Evolutionary conservation across 1,140 invertebrate genomes (phyloP).

Genomic region (Triops longicaudatus): DNA sequence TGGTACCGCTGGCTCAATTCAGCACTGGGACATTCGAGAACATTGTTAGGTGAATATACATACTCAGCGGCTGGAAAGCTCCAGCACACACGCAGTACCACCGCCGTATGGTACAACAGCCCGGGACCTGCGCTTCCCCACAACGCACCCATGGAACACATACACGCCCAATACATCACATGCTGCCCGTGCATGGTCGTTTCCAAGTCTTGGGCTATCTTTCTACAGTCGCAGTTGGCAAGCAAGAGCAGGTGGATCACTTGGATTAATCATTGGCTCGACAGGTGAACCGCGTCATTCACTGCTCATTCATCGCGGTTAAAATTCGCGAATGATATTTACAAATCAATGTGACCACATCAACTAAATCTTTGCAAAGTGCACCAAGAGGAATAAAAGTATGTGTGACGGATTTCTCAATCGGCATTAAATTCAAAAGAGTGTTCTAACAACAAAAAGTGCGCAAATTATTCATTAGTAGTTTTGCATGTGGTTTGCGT

Average conservation of each 20-base stretch:
- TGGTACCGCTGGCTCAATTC: slow-evolving; percentile 1
- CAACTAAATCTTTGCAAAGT: too few relatives aligned
- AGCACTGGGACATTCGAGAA: background rate
- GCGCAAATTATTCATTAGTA: too few relatives aligned
- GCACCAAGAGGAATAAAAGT: too few relatives aligned
- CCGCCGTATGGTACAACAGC: background rate
- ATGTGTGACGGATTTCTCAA: too few relatives aligned
- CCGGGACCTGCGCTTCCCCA: background rate
- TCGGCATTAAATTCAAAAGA: too few relatives aligned
- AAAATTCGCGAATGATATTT: too few relatives aligned
- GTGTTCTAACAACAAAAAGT: too few relatives aligned
- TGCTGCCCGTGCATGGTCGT: background rate
- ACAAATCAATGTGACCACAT: too few relatives aligned
- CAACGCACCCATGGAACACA: background rate
- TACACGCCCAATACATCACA: background rate
- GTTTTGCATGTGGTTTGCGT: too few relatives aligned
- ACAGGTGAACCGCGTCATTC: background rate
- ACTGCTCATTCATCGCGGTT: background rate
- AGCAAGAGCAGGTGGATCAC: slow-evolving; percentile 14
- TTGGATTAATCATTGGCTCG: background rate
- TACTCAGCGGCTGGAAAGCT: slow-evolving; percentile 6
- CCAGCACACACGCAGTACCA: background rate
- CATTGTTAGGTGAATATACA: slow-evolving; percentile 6
- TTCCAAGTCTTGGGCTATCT: background rate
- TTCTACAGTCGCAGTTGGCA: background rate